Base-by-base conservation (phyloP, 1,140 invertebrate genomes). In the Aphelenchoides avenae region DNA sequence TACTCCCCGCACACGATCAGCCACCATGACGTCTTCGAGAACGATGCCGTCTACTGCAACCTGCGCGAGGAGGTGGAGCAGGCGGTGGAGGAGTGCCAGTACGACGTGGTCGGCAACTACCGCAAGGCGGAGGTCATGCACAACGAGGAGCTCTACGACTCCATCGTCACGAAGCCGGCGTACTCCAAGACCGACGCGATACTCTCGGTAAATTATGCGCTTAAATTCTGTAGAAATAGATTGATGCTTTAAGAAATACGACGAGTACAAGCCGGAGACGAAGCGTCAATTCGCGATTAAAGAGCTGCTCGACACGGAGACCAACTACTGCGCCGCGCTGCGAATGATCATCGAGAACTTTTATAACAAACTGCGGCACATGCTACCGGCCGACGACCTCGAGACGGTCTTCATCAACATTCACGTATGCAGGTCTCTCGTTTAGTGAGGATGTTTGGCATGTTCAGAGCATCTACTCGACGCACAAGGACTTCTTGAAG, bases 291-390 rank as follows among this genome's bases (percentile, higher is more conserved):
- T 91, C 77, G 91, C 93, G 46, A 87, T 96, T 57, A 86, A 89
- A 70, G 93, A 98, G 79, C 80, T 98, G 3, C 84, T 96, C 11
- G 91, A 95, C 79, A 97, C 93, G 0, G 93, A 98, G 79, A 87
- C 86, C 57, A 96, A 95, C 80, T 98, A 96, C 77, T 85, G 93
- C 15, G 89, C 94, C 68, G 91, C 92, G 31, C 80, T 98, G 22
- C 84, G 85, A 68, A 92, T 89, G 80, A 84, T 98, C 37, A 85
- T 87, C 48, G 84, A 84, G 52, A 84, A 87, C 76, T 92, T 90
- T 70, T 84, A 88, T 70, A 80, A 83, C 55, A 87, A 87, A 13
- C 9, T 66, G 39, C 34, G 50, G 24, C 47, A 46, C 39, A 11
- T 50, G 18, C 34, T 53, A 33, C 7, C n/a, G n/a, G 31, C 37